These are phyloP conservation scores for Apotomis turbidana DNA, from an alignment of 2,888 invertebrate genomes.

Conservation along the genomic window DNA sequence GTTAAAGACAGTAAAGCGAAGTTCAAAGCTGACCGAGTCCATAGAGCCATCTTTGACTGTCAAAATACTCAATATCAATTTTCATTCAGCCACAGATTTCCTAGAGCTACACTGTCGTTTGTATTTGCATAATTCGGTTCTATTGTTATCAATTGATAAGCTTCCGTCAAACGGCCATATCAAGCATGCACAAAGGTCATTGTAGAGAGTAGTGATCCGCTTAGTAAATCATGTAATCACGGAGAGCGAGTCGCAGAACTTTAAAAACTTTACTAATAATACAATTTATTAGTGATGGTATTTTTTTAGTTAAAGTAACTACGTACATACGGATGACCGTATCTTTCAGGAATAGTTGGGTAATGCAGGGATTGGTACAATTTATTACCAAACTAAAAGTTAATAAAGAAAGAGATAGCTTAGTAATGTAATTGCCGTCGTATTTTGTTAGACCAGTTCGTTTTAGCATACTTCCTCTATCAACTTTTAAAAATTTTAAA, in stretches of 20 bases:
- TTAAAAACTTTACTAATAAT: too few species aligned
- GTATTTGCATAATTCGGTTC: constrained; percentile 6
- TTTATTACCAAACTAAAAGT: too few species aligned
- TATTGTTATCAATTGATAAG: constrained; percentile 21
- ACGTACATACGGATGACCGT: too few species aligned
- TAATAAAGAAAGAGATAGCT: too few species aligned
- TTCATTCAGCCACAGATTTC: constrained; percentile 6
- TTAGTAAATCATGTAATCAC: neutral
- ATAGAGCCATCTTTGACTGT: neutral
- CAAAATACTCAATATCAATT: constrained; percentile 12
- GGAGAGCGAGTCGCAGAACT: neutral
- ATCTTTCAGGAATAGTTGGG: too few species aligned
- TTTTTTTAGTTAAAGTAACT: too few species aligned
- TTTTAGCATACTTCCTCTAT: too few species aligned
- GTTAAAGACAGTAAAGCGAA: neutral
- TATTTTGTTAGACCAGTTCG: too few species aligned
- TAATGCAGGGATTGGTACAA: too few species aligned
- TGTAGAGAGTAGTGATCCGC: neutral
- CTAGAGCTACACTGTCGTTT: neutral
- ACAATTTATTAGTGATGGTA: too few species aligned
- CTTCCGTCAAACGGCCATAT: neutral
- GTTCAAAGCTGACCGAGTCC: neutral
- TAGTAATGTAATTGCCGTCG: too few species aligned
- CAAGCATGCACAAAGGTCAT: constrained; percentile 9
- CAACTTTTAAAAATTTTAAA: too few species aligned